Conservation (phyloP, 2,113 vertebrate genomes). For the Lonchura striata region DNA sequence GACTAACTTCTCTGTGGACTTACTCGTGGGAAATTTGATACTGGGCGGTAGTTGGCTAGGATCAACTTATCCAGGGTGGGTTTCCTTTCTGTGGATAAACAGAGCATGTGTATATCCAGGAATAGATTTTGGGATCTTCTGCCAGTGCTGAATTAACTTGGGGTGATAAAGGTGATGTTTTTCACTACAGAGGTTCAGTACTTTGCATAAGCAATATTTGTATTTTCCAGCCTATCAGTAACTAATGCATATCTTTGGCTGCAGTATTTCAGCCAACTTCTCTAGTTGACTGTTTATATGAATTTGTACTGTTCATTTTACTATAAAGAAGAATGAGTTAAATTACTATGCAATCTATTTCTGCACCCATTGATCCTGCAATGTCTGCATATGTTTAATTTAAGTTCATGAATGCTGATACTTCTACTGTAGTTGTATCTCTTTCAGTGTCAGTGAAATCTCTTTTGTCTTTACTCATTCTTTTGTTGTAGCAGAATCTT, state of each 20-base stretch:
- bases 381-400: background rate
- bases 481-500: background rate
- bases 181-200: background rate
- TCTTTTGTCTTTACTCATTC: background rate
- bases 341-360: background rate
- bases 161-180: background rate
- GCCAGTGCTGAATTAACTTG: background rate
- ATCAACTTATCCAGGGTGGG: slow-evolving; percentile 19
- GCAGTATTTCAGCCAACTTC: background rate
- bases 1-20: background rate
- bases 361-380: background rate
- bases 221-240: background rate
- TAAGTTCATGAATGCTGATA: background rate
- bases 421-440: background rate
- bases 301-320: background rate
- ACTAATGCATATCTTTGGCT: background rate
- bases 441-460: background rate
- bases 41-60: slow-evolving; percentile 16
- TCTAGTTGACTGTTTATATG: background rate
- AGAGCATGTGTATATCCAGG: background rate
- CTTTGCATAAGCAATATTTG: background rate
- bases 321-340: background rate
- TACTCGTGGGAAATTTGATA: background rate
- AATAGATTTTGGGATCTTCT: background rate
- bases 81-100: slow-evolving; percentile 53